Percentiles rank a stretch among this genome's conserved stretches.
These are phyloP conservation scores for Caenorhabditis panamensis DNA, from an alignment of 2,888 invertebrate genomes.

Conservation along the genomic window DNA sequence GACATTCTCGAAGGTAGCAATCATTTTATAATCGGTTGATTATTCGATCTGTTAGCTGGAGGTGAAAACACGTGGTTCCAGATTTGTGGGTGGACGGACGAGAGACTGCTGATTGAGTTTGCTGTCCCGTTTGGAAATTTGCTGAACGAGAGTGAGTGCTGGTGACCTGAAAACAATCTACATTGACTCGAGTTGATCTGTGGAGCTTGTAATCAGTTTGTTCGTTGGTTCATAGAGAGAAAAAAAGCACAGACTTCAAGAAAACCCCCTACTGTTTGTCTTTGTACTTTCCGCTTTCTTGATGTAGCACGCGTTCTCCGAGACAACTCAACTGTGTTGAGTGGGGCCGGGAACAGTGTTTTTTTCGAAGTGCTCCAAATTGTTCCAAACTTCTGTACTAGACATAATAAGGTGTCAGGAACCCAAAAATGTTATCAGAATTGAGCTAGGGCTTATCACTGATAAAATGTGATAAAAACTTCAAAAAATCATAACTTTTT, in stretches of 20 bases:
- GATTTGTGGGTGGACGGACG: background rate
- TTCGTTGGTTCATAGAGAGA: background rate
- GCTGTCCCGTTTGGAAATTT: too few relatives aligned
- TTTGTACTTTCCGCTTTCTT: background rate
- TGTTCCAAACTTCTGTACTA: too few relatives aligned
- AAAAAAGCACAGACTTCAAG: background rate
- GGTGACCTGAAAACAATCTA: background rate
- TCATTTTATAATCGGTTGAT: conserved; percentile 1
- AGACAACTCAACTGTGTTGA: too few relatives aligned
- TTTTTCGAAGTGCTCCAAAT: too few relatives aligned
- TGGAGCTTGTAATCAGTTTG: background rate
- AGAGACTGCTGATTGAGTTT: background rate
- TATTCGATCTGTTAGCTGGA: background rate
- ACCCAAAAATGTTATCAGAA: too few relatives aligned
- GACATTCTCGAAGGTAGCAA: conserved; percentile 3
- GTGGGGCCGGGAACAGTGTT: too few relatives aligned
- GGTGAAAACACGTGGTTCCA: conserved; percentile 1
- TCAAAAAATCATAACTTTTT: too few relatives aligned
- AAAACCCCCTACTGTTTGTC: background rate
- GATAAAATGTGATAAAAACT: too few relatives aligned
- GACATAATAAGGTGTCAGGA: too few relatives aligned
- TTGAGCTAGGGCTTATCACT: too few relatives aligned
- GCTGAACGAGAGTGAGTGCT: too few relatives aligned
- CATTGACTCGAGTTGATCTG: background rate
- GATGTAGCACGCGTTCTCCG: too few relatives aligned